Base-by-base conservation (phyloP, 2,888 invertebrate species). In the Nowickia ferox region DNA sequence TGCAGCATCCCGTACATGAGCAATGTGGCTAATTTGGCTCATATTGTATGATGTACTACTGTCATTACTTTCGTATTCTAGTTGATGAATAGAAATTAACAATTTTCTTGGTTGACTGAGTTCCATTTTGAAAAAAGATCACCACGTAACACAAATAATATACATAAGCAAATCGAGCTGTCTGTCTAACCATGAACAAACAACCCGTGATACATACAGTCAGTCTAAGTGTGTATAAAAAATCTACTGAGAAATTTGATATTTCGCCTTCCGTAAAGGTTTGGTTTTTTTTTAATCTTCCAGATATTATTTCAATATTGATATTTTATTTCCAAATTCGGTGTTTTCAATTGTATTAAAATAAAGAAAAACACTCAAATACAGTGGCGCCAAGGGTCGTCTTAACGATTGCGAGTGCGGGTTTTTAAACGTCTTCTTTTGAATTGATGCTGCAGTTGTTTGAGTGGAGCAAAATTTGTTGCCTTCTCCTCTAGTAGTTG, bases 391-490 rank as follows among this genome's bases (percentile, higher is more conserved):
- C 30, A 53, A 17, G 40, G 22, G 30, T 30, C 6, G 30, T 40
- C n/a, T 72, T 86, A 86, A 76, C 86, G 86, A 68, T 83, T 86
- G 71, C 86, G 86, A 61, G 65, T 55, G 69, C 82, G 71, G 68
- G 78, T 72, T 89, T 90, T 90, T 46, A 89, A 80, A 19, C 88
- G 89, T 48, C 88, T 82, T 61, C 88, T 76, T 80, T 89, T 89
- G n/a, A 85, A 88, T 66, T 87, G 76, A 51, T 68, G 82, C 82
- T 80, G 75, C 17, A 53, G 66, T 42, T 66, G 80, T 57, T 86
- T 68, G n/a, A 78, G 63, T 44, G 63, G 66, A 68, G 57, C 69
- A 72, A 68, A 53, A 15, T 63, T 19, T n/a, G 46, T 72, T 65
- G 59, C 57, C 5, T 77, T 59, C n/a, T 72, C 59, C 65, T 44